Conservation (phyloP, 1,140 invertebrate genomes). For the Meloidogyne floridensis region DNA sequence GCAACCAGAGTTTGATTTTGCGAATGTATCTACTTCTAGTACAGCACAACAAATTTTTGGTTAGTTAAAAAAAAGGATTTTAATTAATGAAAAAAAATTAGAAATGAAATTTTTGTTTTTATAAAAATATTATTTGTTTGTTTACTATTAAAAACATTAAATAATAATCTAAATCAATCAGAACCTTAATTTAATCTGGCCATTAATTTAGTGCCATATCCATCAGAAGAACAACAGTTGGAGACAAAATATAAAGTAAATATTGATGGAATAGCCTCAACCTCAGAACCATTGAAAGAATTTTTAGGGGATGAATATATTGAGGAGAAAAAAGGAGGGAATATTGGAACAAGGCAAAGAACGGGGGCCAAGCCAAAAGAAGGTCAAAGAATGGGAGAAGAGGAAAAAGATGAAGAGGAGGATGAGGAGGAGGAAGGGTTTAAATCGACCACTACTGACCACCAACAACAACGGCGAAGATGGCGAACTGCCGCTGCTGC, state of each 20-base stretch:
- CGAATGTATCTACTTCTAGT: neutral
- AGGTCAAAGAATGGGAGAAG: neutral
- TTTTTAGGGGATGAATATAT: neutral
- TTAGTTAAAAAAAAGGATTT: neutral
- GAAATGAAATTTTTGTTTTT: no score
- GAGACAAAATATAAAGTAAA: neutral
- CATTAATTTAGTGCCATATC: slow-evolving; percentile 1
- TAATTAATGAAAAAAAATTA: neutral
- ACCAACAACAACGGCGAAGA: neutral
- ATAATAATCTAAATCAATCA: no score
- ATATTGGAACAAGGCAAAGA: neutral
- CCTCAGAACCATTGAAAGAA: neutral
- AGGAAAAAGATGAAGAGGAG: slow-evolving; percentile 39
- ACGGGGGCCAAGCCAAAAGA: neutral
- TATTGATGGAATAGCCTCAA: neutral
- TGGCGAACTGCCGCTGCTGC: neutral
- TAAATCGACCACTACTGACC: slow-evolving; percentile 5
- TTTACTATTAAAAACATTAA: no score
- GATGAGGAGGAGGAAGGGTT: slow-evolving; percentile 30
- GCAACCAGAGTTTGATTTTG: neutral
- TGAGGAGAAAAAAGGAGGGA: neutral
- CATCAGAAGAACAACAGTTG: neutral
- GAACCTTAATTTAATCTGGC: neutral
- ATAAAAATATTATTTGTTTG: no score
- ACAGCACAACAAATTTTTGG: neutral